phyloP scores from a whole-genome alignment of 1,140 invertebrate genomes.

The Cotesia glomerata region DNA sequence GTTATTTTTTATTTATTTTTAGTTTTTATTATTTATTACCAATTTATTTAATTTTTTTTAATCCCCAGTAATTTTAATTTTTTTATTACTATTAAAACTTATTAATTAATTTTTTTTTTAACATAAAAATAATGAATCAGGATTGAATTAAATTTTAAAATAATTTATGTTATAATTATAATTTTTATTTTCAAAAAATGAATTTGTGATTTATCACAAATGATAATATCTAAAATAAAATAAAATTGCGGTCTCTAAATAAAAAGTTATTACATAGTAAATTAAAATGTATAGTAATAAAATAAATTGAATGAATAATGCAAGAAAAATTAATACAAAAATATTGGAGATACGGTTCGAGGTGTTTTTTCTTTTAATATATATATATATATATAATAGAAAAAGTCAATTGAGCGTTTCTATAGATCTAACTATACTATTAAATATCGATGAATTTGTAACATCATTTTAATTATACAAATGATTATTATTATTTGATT shows the following conservation, averaged over 20 bases:
- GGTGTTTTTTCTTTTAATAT: no score
- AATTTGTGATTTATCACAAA: not conserved
- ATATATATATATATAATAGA: no score
- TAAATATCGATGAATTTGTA: no score
- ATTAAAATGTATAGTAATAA: not conserved
- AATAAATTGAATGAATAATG: constrained; percentile 4
- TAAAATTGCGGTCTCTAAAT: not conserved
- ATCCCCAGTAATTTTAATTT: not conserved
- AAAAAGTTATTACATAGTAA: not conserved
- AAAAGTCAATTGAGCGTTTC: not conserved
- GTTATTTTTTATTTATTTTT: not conserved
- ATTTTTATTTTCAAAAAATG: no score
- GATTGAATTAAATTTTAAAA: no score
- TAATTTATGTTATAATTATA: no score
- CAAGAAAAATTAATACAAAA: not conserved
- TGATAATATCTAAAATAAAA: not conserved
- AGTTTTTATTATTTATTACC: not conserved
- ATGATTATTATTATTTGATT: no score
- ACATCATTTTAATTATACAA: no score
- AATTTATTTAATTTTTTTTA: no score
- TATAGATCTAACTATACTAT: no score
- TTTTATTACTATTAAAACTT: not conserved
- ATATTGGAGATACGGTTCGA: not conserved
- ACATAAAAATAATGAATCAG: no score
- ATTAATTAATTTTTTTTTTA: no score